phyloP scores from a whole-genome alignment of 2,888 invertebrate species.

The Odontothrips loti region DNA sequence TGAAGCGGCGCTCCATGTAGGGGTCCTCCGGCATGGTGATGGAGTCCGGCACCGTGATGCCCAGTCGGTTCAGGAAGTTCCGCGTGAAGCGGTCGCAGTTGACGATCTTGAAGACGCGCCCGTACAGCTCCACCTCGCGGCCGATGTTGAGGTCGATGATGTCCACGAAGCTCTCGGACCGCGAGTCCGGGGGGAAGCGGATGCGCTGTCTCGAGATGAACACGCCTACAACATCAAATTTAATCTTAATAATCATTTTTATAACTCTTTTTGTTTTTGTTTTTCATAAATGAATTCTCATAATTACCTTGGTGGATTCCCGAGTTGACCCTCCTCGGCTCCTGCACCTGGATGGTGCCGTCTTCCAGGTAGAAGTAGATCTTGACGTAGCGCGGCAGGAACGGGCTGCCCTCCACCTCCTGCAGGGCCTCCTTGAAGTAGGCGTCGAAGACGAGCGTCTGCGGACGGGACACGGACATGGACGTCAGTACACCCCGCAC shows the following conservation, averaged over 20 bases:
- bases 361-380: constrained; percentile 87
- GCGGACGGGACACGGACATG: constrained; percentile 37
- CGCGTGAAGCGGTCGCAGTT: constrained; percentile 85
- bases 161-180: constrained; percentile 71
- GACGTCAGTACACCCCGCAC: no score
- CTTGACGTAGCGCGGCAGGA: constrained; percentile 71
- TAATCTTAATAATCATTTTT: no score
- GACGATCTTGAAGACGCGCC: constrained; percentile 74
- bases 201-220: constrained; percentile 78
- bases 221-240: constrained; percentile 55
- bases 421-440: constrained; percentile 76
- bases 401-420: constrained; percentile 64
- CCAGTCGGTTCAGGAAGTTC: constrained; percentile 76
- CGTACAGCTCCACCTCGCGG: constrained; percentile 71
- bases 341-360: constrained; percentile 82
- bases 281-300: not conserved
- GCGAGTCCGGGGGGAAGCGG: constrained; percentile 62
- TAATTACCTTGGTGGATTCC: constrained; percentile 75
- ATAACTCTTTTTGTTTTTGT: no score
- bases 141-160: constrained; percentile 85
- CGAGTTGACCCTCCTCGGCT: constrained; percentile 76
- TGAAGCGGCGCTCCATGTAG: constrained; percentile 41
- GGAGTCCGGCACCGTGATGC: constrained; percentile 75
- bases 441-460: constrained; percentile 73
- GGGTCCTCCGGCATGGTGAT: constrained; percentile 53